These are phyloP conservation scores for Caenorhabditis drosophilae DNA, from an alignment of 2,888 invertebrate genomes.

Conservation along the genomic window DNA sequence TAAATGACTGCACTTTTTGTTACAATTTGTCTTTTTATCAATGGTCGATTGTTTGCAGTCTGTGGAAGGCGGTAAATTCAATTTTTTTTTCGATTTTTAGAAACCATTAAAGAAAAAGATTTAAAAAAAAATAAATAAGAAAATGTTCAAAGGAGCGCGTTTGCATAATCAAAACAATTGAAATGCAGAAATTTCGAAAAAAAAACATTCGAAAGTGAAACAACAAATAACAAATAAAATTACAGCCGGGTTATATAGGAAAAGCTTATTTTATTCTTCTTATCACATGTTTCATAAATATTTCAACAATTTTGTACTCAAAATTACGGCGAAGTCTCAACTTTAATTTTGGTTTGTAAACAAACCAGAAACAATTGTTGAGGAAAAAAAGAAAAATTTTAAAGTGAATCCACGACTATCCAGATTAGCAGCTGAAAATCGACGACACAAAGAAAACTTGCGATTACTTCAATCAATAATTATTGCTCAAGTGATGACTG, in stretches of 20 bases:
- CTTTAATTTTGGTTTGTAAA: too few relatives aligned
- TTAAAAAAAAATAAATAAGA: not conserved
- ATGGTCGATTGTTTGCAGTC: not conserved
- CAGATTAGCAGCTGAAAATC: not conserved
- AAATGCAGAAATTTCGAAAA: too few relatives aligned
- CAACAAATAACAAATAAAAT: too few relatives aligned
- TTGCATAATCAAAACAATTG: not conserved
- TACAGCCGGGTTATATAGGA: not conserved
- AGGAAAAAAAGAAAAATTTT: too few relatives aligned
- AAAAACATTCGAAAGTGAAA: too few relatives aligned
- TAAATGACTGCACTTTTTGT: not conserved
- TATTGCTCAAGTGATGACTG: not conserved
- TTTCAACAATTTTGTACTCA: not conserved
- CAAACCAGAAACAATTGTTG: too few relatives aligned
- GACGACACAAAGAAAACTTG: not conserved
- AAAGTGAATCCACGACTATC: not conserved
- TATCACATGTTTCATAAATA: not conserved
- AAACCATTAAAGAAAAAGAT: too few relatives aligned
- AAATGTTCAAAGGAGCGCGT: not conserved
- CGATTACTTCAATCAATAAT: not conserved
- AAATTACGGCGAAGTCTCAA: not conserved
- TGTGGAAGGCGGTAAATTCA: not conserved
- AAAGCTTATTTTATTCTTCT: not conserved
- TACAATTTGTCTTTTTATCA: not conserved
- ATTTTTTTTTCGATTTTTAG: not conserved